Conservation (phyloP, 2,888 invertebrate species). For the Sabatieria punctata region DNA sequence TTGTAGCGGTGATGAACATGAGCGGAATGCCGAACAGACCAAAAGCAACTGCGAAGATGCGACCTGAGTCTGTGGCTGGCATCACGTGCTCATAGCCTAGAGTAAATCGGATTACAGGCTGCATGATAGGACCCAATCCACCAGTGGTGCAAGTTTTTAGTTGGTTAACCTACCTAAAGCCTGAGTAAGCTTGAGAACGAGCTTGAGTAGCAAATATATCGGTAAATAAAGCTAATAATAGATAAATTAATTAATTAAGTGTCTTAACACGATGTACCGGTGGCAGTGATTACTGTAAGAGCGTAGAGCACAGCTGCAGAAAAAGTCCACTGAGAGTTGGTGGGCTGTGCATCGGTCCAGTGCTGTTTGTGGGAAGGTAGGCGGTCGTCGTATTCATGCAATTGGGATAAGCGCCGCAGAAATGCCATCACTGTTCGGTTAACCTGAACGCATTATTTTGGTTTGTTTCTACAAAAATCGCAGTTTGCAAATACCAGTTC, state of each 20-base stretch:
- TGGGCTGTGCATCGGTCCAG: conserved; percentile 15
- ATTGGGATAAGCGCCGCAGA: conserved; percentile 20
- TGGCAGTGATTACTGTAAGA: conserved; percentile 31
- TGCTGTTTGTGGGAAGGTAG: conserved; percentile 24
- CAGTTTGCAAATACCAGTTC: too few relatives aligned
- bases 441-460: too few relatives aligned
- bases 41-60: conserved; percentile 29
- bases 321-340: conserved; percentile 24
- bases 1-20: conserved; percentile 30
- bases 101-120: too few relatives aligned
- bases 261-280: conserved; percentile 16
- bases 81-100: conserved; percentile 28
- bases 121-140: too few relatives aligned
- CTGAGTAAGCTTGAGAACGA: too few relatives aligned
- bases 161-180: too few relatives aligned
- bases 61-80: conserved; percentile 28
- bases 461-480: too few relatives aligned
- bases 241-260: too few relatives aligned
- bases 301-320: conserved; percentile 29
- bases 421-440: conserved; percentile 19
- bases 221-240: background rate
- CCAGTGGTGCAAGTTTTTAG: too few relatives aligned
- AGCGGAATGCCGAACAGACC: conserved; percentile 30
- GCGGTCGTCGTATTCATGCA: conserved; percentile 29
- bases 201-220: too few relatives aligned